These are phyloP conservation scores for Seriola rivoliana DNA, from an alignment of 2,113 vertebrate species.

Conservation along the genomic window DNA sequence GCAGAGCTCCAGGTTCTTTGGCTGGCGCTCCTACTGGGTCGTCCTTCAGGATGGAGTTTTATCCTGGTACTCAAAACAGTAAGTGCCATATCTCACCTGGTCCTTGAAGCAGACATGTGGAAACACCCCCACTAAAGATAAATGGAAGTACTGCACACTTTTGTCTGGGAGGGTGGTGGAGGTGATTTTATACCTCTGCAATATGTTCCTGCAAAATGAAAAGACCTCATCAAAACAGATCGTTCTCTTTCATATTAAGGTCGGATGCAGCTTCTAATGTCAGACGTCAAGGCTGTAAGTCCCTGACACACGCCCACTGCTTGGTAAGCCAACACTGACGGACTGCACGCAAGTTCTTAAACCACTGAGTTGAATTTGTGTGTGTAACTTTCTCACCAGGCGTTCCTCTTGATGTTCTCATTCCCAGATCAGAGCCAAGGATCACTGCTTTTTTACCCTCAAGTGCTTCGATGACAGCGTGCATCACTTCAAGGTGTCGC, in stretches of 20 bases:
- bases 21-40: conserved; percentile 94
- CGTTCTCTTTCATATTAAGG: conserved; percentile 74
- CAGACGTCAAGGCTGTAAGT: conserved; percentile 93
- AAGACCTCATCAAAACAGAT: not conserved
- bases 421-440: conserved; percentile 89
- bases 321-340: conserved; percentile 84
- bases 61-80: conserved; percentile 97
- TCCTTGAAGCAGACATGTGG: conserved; percentile 37
- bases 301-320: conserved; percentile 92
- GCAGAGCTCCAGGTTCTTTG: conserved; percentile 95
- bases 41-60: conserved; percentile 94
- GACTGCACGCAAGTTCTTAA: rapidly evolving
- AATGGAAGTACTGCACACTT: not conserved
- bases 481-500: conserved; percentile 93
- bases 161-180: conserved; percentile 33
- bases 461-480: conserved; percentile 95
- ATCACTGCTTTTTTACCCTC: conserved; percentile 90
- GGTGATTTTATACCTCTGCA: not conserved
- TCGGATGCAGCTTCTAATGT: conserved; percentile 87
- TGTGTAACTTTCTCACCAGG: not conserved
- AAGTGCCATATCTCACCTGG: conserved; percentile 73
- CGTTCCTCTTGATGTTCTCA: conserved; percentile 27
- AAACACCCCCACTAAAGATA: conserved; percentile 9
- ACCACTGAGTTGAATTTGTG: not conserved
- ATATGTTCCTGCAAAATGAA: not conserved